Conservation (phyloP, 1,140 invertebrate species). For the Nebria ingens region DNA sequence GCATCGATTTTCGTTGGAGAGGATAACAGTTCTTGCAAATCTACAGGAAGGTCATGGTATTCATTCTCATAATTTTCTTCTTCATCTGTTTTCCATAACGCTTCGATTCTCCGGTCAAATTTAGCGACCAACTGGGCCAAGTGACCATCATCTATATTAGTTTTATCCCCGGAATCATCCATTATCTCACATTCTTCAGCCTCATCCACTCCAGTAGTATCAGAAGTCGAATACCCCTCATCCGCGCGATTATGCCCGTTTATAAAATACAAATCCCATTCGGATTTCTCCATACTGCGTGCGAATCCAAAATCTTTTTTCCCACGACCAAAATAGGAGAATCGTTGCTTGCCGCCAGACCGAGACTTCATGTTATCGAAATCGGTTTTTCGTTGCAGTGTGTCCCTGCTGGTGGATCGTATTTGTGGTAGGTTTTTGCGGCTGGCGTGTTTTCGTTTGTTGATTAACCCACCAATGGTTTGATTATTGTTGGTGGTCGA, state of each 20-base stretch:
- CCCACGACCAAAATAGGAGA: slow-evolving; percentile 15
- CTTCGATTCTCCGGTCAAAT: slow-evolving; percentile 53
- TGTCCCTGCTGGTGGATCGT: slow-evolving; percentile 17
- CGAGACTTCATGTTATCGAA: slow-evolving; percentile 16
- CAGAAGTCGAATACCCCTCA: not conserved
- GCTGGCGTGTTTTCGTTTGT: slow-evolving; percentile 4
- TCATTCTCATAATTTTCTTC: slow-evolving; percentile 39
- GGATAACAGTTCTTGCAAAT: slow-evolving; percentile 44
- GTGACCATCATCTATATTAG: slow-evolving; percentile 38
- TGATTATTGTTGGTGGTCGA: not conserved
- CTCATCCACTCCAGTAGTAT: not conserved
- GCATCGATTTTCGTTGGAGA: slow-evolving; percentile 38
- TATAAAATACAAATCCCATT: slow-evolving; percentile 15
- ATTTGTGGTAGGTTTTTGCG: not conserved
- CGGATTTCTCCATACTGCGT: slow-evolving; percentile 14
- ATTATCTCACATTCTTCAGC: not conserved
- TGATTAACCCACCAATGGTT: too few relatives aligned
- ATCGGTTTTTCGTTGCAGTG: slow-evolving; percentile 16
- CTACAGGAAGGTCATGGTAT: slow-evolving; percentile 45
- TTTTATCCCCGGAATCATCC: not conserved
- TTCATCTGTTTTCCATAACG: slow-evolving; percentile 43
- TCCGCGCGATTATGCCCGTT: not conserved
- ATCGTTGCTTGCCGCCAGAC: slow-evolving; percentile 14
- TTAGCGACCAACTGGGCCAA: slow-evolving; percentile 54
- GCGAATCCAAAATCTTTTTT: slow-evolving; percentile 16